Evolutionary conservation across 1,140 invertebrate species (phyloP).

Genomic region (Apolygus lucorum): DNA sequence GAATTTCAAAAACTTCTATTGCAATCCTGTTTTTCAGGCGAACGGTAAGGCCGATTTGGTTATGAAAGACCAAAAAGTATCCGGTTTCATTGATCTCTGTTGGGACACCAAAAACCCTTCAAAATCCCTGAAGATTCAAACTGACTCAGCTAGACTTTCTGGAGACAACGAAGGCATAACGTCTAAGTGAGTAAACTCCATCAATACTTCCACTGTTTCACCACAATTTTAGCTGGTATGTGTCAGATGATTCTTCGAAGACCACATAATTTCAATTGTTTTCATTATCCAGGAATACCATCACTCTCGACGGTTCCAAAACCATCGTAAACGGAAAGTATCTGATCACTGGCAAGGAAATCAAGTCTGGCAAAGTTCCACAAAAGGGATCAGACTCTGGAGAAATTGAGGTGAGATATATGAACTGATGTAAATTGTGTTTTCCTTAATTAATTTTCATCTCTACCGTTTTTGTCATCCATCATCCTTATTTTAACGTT

Average conservation of each 20-base stretch:
- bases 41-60: constrained; percentile 43
- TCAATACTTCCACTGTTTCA: background rate
- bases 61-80: constrained; percentile 47
- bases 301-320: constrained; percentile 47
- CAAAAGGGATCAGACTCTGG: background rate
- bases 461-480: too few species aligned
- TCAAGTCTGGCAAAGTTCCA: background rate
- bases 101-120: constrained; percentile 57
- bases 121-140: constrained; percentile 53
- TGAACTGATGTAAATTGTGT: too few species aligned
- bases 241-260: background rate
- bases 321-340: constrained; percentile 34
- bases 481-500: background rate
- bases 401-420: background rate
- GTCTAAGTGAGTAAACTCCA: constrained; percentile 47
- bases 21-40: constrained; percentile 26
- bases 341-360: background rate
- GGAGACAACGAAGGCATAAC: constrained; percentile 47
- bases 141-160: constrained; percentile 42
- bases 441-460: too few species aligned
- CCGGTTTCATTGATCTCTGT: constrained; percentile 49
- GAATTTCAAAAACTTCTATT: too few species aligned
- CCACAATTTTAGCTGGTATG: background rate
- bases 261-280: background rate
- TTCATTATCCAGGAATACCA: constrained; percentile 40